Base-by-base conservation (phyloP, 2,113 vertebrate genomes). In the Urocynchramus pylzowi region DNA sequence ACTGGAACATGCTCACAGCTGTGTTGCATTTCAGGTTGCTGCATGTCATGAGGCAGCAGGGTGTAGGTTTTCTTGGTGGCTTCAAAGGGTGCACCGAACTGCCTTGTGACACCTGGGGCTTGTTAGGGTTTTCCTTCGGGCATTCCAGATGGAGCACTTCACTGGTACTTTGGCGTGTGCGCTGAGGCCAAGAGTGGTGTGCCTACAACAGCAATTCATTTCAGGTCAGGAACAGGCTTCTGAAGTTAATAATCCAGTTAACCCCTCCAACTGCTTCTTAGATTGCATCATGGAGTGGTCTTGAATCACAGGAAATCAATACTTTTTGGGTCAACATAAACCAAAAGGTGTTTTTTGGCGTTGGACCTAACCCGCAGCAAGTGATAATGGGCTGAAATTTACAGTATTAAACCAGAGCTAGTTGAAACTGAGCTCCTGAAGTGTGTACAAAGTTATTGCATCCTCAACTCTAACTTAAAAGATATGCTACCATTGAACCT, bases 201-300 rank as follows among this genome's bases (percentile, higher is more conserved):
- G 39, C 75, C 86, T 95, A 92, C 60, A 88, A 30, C 47, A 92
- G 42, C 63, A 92, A 70, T 93, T 90, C 77, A 77, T 53, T 80
- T 86, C 79, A 88, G 82, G 83, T 81, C 80, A 92, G 68, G 33
- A 93, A 8, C 47, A 93, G 0, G 1, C 33, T 93, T 93, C 80
- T 89, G 91, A 92, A 93, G 54, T 49, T 90, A 93, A 95, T 93
- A 50, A 90, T 84, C 31, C 56, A 71, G 68, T 92, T 95, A 97
- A 92, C 76, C 80, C 64, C 68, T 60, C 63, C 68, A 92, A 31
- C 69, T 93, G 30, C 56, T 86, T 93, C 74, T 78, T 95, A 79
- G 42, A 60, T 89, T 96, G 56, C 64, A 71, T 90, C 80, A 93
- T 31, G 16, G 28, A 87, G 12, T 83, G 54, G 28, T 84, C 49